Evolutionary conservation across 2,888 invertebrate species (phyloP), one percentile per base, ranked within the genome.

Genomic region (Vanessa cardui): DNA sequence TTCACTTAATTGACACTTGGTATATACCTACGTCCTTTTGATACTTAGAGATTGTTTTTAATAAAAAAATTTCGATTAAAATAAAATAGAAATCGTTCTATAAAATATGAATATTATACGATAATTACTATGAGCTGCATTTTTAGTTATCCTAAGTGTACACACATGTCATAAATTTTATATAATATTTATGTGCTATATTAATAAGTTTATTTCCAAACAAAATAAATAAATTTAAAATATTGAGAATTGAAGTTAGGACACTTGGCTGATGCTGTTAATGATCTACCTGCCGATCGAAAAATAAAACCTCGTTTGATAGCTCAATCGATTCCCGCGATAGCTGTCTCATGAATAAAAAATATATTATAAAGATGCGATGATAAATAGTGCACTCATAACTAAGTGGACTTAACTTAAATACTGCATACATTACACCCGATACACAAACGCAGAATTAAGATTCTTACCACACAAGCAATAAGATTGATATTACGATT

Each of bases 331-430:
- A 78, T 80, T 76, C 75, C 70, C 72, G 73, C 75, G 76, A 76
- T 78, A 73, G 75, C 75, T 76, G 68, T 62, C 82, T 86, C 84
- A 87, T 87, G 86, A 87, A 87, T 87, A 87, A 86, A 85, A 86
- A 81, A 79, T 74, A 75, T 83, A 85, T 87, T 86, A 84, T 77
- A 80, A 77, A 74, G 73, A 74, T 72, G 69, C 63, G 50, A 68
- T 73, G 73, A 76, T 75, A 78, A 74, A 78, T 73, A 78, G 73
- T 76, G 69, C 73, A 73, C 66, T 62, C 64, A 46, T 50, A 62
- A 60, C 45, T 61, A 66, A 64, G 52, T 49, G 58, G 50, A 39
- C 66, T 66, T 62, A 62, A 64, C 64, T 66, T 65, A 26, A 62
- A 60, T 45, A 58, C 52, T 47, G 26, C 39, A 39, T 56, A 56